phyloP scores from a whole-genome alignment of 2,797 vertebrate species.

The Platalea minor region DNA sequence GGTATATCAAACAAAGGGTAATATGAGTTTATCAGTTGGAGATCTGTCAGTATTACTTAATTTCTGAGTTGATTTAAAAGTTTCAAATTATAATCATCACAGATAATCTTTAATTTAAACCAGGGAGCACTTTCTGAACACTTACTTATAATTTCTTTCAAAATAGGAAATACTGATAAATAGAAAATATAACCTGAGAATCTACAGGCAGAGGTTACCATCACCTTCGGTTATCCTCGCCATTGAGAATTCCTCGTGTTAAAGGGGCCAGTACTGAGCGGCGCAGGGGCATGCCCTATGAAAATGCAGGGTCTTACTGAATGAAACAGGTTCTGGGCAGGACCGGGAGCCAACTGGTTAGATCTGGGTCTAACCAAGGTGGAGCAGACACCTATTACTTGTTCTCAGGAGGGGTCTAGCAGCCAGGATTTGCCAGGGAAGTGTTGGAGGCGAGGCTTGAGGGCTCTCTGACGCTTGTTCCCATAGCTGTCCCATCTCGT shows the following conservation, averaged over 20 bases:
- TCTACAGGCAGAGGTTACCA: background rate
- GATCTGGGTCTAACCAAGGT: background rate
- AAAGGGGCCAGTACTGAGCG: rapidly evolving
- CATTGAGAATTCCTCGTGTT: rapidly evolving
- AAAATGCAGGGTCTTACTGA: background rate
- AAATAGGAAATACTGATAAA: background rate
- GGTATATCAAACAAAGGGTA: background rate
- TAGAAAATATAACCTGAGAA: background rate
- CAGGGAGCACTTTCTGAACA: background rate
- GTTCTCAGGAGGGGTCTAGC: background rate
- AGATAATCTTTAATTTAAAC: background rate
- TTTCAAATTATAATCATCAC: background rate
- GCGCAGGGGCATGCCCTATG: background rate
- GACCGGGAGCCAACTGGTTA: background rate
- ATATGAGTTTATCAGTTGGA: background rate
- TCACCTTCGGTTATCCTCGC: rapidly evolving
- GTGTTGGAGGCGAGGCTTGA: background rate
- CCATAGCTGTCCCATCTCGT: background rate
- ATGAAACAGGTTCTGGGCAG: background rate
- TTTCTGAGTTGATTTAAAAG: background rate
- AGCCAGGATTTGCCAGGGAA: background rate
- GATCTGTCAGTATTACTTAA: background rate
- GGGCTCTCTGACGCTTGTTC: background rate
- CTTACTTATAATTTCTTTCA: background rate
- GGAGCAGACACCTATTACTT: background rate